Evolutionary conservation across 2,113 vertebrate species (phyloP), one percentile per base, ranked within the genome.

Genomic region (Nanorana parkeri): DNA sequence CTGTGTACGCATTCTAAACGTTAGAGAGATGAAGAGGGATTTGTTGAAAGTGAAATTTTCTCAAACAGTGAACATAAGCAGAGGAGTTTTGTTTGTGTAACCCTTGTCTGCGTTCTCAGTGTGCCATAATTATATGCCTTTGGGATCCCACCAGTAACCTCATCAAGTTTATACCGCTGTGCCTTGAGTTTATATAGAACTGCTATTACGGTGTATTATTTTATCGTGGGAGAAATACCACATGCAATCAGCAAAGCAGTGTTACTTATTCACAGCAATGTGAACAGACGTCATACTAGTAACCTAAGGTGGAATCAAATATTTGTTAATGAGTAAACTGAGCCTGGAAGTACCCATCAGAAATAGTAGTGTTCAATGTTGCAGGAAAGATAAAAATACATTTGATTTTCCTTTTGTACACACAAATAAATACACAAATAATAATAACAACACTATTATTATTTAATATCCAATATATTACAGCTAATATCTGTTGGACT

Each of bases 1-100:
- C 41, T 15, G 88, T 86, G 17, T 94, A 94, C 0, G 86, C 92
- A 67, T 93, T 87, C 94, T 95, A 89, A 78, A 92, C 91, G 68
- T 28, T 56, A 19, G 21, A 29, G 68, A 80, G 29, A 80, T 26
- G 51, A 76, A 47, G 26, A 41, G 56, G 56, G 73, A 60, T 75
- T 60, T 8, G 51, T 28, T 11, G 17, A 26, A 56, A 73, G 54
- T 60, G 72, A 58, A 26, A 56, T 29, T 32, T 68, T 74, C 54
- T 32, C 26, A 58, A 74, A 74, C 19, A 61, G 26, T 60, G 54
- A 63, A 61, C 20, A 67, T 26, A 66, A 67, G 67, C 60, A 78
- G 10, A 28, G 21, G 32, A 13, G 56, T 4, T 76, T 21, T 47
- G 55, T 76, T 63, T 61, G 73, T 15, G n/a, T 76, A 63, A 73